phyloP scores from a whole-genome alignment of 2,113 vertebrate genomes.

The Myiozetetes cayanensis region DNA sequence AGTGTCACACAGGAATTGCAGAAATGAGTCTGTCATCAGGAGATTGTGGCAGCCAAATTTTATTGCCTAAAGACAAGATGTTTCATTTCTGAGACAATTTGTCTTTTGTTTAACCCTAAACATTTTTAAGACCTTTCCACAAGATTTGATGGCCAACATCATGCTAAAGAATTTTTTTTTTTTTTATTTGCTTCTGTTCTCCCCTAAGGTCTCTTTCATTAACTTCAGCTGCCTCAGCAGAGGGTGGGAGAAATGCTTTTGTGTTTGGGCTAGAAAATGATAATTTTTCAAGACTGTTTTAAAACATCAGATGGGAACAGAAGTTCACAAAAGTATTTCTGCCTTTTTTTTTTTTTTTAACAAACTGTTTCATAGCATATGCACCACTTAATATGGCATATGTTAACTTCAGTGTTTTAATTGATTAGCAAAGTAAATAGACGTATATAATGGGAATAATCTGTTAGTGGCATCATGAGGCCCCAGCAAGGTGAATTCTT shows the following conservation, averaged over 20 bases:
- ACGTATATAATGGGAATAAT: conserved; percentile 59
- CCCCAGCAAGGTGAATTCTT: conserved; percentile 50
- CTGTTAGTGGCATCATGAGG: conserved; percentile 50
- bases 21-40: background rate
- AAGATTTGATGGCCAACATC: background rate
- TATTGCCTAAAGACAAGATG: background rate
- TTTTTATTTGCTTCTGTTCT: background rate
- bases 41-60: background rate
- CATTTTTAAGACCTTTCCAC: background rate
- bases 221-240: background rate
- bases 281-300: conserved; percentile 66
- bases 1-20: background rate
- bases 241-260: conserved; percentile 38
- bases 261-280: conserved; percentile 58
- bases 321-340: conserved; percentile 65
- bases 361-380: conserved; percentile 74
- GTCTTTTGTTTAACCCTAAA: background rate
- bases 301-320: conserved; percentile 70
- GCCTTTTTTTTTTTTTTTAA: conserved; percentile 8
- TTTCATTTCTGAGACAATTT: background rate
- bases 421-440: conserved; percentile 74
- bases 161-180: background rate
- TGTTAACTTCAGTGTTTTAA: conserved; percentile 74
- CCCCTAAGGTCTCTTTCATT: background rate
- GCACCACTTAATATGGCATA: conserved; percentile 72